These are phyloP conservation scores for Rallus crepitans DNA, from an alignment of 2,797 vertebrate species.

Conservation along the genomic window DNA sequence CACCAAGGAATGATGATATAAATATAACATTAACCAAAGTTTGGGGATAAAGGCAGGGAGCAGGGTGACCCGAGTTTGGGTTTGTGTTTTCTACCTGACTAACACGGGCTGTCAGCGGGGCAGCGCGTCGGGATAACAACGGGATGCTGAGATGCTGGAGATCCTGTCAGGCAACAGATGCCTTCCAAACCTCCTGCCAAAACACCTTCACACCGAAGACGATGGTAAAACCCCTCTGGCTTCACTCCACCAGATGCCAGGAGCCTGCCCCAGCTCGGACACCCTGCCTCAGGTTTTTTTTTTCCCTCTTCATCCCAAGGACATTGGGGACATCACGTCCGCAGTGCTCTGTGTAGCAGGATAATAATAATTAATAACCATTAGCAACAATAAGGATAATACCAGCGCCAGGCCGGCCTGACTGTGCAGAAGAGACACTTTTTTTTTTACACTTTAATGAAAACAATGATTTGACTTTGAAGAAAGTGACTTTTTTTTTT, in stretches of 20 bases:
- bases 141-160: neutral
- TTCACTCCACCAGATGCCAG: neutral
- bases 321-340: constrained; percentile 84
- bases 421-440: constrained; percentile 79
- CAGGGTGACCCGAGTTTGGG: neutral
- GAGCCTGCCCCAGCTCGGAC: constrained; percentile 33
- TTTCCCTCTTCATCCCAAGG: constrained; percentile 78
- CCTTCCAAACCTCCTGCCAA: neutral
- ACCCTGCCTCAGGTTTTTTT: neutral
- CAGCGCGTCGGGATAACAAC: neutral
- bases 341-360: constrained; percentile 77
- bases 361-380: constrained; percentile 90
- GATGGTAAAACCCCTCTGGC: neutral
- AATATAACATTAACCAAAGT: rapidly evolving
- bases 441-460: constrained; percentile 78
- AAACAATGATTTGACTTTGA: constrained; percentile 99
- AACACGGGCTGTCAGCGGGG: too few relatives aligned
- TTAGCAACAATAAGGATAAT: constrained; percentile 86
- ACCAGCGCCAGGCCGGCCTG: constrained; percentile 78
- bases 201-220: rapidly evolving
- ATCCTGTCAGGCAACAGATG: neutral
- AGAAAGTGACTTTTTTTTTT: constrained; percentile 99
- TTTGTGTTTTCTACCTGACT: neutral
- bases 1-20: rapidly evolving
- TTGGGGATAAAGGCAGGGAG: neutral